Base-by-base conservation (phyloP, 2,888 invertebrate genomes). In the Diadromus collaris region DNA sequence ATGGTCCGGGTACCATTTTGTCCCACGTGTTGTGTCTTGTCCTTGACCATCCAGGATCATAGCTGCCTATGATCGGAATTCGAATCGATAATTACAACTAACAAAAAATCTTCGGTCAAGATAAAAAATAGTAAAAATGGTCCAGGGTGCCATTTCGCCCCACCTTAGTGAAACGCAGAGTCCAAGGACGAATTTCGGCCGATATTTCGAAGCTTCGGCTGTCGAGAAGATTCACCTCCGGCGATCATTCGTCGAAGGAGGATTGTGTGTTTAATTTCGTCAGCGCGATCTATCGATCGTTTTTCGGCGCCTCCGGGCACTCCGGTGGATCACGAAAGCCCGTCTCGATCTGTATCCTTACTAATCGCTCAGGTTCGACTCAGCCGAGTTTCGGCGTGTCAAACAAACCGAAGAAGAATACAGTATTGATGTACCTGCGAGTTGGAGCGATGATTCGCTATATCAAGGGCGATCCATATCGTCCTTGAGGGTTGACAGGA, bases 281-380 rank as follows among this genome's bases (percentile, higher is more conserved):
- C 41, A 72, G n/a, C 48, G 60, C 63, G 63, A 24, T 63, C 63
- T 63, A 63, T 63, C 63, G 72, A 72, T 63, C 72, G 63, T 64
- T 63, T n/a, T 64, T 63, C 72, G 64, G 41, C 63, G 72, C 63
- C 72, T 61, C 48, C 48, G 72, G 72, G 38, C 48, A 72, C 63
- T 64, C 61, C 34, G 16, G 19, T 64, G 51, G 60, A 32, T 60
- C 34, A 70, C 58, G 54, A 68, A 56, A 32, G 46, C n/a, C 67
- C 51, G 54, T 58, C 16, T n/a, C 56, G 44, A 34, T 60, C 21
- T 44, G 21, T 32, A 48, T 70, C 46, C 46, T 60, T 70, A 60
- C 69, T 60, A 70, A 60, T 70, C 44, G 46, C 21, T 48, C 58
- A 34, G 29, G 10, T 34, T 34, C 34, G 10, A 10, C 10, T 34